Percentiles rank a stretch among this genome's conserved stretches.
phyloP scores from a whole-genome alignment of 2,888 invertebrate species.

The Leucoptera coffeella region DNA sequence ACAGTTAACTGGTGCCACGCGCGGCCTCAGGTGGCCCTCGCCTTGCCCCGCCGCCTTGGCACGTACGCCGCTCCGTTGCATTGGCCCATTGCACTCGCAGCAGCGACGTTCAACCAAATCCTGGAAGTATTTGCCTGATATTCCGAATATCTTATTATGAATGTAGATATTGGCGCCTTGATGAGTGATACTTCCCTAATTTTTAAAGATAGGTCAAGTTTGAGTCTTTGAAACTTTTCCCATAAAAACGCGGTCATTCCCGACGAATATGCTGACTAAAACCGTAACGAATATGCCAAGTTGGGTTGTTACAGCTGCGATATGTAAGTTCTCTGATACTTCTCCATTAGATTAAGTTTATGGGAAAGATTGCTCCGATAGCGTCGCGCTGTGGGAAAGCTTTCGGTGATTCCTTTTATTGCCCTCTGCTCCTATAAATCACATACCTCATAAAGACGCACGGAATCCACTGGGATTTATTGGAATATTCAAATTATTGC shows the following conservation, averaged over 20 bases:
- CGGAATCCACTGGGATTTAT: too few relatives aligned
- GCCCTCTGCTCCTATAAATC: too few relatives aligned
- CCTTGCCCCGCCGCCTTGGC: constrained; percentile 7
- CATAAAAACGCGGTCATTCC: constrained; percentile 54
- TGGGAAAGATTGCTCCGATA: constrained; percentile 47
- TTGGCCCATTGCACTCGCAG: constrained; percentile 41
- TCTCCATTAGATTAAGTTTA: constrained; percentile 42
- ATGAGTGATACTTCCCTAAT: constrained; percentile 49
- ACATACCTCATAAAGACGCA: too few relatives aligned
- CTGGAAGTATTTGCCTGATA: constrained; percentile 49
- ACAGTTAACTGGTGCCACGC: constrained; percentile 5
- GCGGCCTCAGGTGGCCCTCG: background rate
- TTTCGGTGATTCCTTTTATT: constrained; percentile 39
- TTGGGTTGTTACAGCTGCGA: constrained; percentile 51
- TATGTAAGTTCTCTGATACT: constrained; percentile 53
- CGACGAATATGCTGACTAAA: constrained; percentile 52
- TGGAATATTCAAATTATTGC: too few relatives aligned
- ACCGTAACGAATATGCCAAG: constrained; percentile 52
- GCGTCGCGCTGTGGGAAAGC: constrained; percentile 49
- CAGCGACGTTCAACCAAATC: constrained; percentile 31
- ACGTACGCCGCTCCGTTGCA: constrained; percentile 46
- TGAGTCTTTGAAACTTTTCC: constrained; percentile 44
- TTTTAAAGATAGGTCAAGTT: constrained; percentile 44
- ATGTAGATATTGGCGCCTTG: constrained; percentile 35
- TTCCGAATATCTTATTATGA: constrained; percentile 28